phyloP scores from a whole-genome alignment of 2,888 invertebrate species.

The Agrotis ipsilon region DNA sequence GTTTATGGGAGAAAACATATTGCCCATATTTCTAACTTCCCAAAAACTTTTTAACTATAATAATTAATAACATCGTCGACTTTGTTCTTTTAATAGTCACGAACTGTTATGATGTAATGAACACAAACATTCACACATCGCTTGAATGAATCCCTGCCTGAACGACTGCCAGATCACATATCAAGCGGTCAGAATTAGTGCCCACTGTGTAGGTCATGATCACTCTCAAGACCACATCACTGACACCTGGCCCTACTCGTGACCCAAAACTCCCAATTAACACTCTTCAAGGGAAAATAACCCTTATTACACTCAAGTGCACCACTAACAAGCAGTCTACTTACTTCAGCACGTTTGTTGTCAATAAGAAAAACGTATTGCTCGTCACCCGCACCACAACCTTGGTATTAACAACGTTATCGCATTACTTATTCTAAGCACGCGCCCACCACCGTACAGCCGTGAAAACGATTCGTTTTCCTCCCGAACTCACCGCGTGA shows the following conservation, averaged over 20 bases:
- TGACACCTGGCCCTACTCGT: conserved; percentile 67
- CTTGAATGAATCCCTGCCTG: conserved; percentile 85
- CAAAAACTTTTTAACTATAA: neutral
- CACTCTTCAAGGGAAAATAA: conserved; percentile 30
- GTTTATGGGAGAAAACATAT: neutral
- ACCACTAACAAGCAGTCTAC: conserved; percentile 58
- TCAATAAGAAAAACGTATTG: conserved; percentile 62
- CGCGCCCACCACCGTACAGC: conserved; percentile 77
- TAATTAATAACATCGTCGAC: conserved; percentile 34
- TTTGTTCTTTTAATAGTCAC: conserved; percentile 50
- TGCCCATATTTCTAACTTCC: neutral
- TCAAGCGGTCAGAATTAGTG: conserved; percentile 79
- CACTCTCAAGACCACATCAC: conserved; percentile 73
- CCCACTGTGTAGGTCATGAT: conserved; percentile 86
- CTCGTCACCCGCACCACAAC: conserved; percentile 65
- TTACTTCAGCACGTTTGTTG: conserved; percentile 49
- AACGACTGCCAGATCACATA: conserved; percentile 82
- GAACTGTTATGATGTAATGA: conserved; percentile 66
- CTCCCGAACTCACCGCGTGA: conserved; percentile 72
- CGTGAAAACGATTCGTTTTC: conserved; percentile 85
- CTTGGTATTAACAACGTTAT: conserved; percentile 75
- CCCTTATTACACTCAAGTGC: conserved; percentile 32
- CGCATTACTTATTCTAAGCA: conserved; percentile 80
- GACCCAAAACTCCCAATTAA: conserved; percentile 21
- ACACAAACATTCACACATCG: conserved; percentile 69